phyloP scores from a whole-genome alignment of 1,140 invertebrate species.

The Trichoplusia ni region DNA sequence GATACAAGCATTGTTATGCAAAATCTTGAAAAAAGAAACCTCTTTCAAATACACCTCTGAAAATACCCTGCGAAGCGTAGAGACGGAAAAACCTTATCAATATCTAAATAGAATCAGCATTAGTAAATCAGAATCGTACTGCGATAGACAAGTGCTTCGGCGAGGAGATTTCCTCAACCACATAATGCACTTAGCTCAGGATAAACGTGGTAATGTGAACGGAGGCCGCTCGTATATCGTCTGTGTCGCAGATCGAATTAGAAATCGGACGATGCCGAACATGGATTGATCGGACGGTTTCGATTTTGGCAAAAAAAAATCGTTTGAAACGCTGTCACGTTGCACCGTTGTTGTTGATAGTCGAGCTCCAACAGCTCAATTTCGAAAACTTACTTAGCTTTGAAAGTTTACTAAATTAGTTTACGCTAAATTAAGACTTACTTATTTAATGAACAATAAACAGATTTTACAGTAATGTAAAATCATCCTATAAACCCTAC shows the following conservation, averaged over 20 bases:
- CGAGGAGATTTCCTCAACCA: constrained; percentile 32
- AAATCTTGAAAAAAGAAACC: background rate
- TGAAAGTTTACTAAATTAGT: no score
- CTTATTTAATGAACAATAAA: no score
- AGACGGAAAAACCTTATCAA: no score
- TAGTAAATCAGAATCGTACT: background rate
- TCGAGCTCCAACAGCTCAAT: no score
- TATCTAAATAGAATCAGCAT: background rate
- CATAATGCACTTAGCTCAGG: constrained; percentile 35
- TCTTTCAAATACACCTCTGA: background rate
- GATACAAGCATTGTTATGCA: no score
- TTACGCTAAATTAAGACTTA: no score
- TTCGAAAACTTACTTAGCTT: no score
- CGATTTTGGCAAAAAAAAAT: background rate
- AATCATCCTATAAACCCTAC: no score
- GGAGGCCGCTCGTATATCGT: constrained; percentile 1
- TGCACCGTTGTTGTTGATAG: no score
- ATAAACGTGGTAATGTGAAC: constrained; percentile 29
- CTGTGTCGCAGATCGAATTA: background rate
- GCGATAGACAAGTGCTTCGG: constrained; percentile 23
- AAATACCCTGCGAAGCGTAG: no score
- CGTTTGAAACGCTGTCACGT: no score
- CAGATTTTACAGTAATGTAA: no score
- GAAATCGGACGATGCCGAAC: background rate
- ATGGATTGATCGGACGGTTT: background rate